Percentiles rank a stretch among this genome's conserved stretches.
These are phyloP conservation scores for Zoanthus gigantus DNA, from an alignment of 92 coral and sea anemone genomes.

Conservation along the genomic window DNA sequence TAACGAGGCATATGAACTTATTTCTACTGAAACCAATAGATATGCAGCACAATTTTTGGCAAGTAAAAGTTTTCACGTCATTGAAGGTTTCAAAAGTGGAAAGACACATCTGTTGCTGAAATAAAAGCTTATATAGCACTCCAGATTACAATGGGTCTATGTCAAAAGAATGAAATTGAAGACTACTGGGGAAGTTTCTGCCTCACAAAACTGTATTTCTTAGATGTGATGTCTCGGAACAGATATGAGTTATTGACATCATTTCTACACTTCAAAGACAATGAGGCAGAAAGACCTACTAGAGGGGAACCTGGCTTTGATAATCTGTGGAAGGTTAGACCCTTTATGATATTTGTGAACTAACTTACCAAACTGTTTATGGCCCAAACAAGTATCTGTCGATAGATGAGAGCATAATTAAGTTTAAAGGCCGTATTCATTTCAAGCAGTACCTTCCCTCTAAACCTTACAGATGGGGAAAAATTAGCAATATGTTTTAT, in stretches of 20 bases:
- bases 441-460: constrained; percentile 72
- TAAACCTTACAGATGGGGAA: constrained; percentile 74
- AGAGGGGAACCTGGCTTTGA: constrained; percentile 64
- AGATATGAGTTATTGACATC: constrained; percentile 56
- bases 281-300: constrained; percentile 28
- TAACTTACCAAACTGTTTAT: constrained; percentile 48
- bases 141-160: constrained; percentile 69
- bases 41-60: constrained; percentile 58
- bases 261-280: constrained; percentile 54
- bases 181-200: constrained; percentile 64
- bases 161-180: constrained; percentile 55
- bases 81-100: constrained; percentile 53
- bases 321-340: constrained; percentile 61
- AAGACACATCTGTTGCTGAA: constrained; percentile 47
- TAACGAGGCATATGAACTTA: constrained; percentile 56
- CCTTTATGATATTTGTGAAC: constrained; percentile 64
- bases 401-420: constrained; percentile 65
- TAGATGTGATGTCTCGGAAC: constrained; percentile 63
- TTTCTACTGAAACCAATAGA: constrained; percentile 52
- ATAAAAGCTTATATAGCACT: constrained; percentile 66
- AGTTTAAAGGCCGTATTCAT: constrained; percentile 73
- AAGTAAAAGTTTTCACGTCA: constrained; percentile 43
- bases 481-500: constrained; percentile 62
- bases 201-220: constrained; percentile 58
- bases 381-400: constrained; percentile 44